A percentile compares a stretch with the other conserved stretches of the same genome.
These are phyloP conservation scores for Ditylenchus weischeri DNA, from an alignment of 2,888 invertebrate species.

Conservation along the genomic window DNA sequence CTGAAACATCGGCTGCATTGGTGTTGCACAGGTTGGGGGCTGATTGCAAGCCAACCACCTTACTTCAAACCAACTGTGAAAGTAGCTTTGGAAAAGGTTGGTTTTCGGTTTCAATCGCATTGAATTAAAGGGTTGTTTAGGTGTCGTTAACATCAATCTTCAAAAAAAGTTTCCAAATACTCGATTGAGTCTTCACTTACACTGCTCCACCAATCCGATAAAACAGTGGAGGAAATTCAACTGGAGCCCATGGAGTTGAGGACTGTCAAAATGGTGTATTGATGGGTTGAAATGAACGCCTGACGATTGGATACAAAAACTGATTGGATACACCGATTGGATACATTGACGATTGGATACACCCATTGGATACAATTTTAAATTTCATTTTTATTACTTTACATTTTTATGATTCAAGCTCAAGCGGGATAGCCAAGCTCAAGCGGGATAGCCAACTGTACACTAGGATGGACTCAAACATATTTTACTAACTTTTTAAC, in stretches of 20 bases:
- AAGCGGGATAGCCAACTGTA: no score
- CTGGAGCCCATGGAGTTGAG: conserved; percentile 5
- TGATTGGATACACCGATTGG: no score
- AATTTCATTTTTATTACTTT: no score
- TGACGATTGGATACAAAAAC: no score
- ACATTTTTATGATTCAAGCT: no score
- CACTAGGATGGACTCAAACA: no score
- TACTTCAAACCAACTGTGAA: not conserved
- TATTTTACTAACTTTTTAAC: no score
- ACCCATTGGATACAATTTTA: no score
- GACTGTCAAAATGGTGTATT: conserved; percentile 1
- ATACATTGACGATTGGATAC: no score
- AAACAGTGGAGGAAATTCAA: not conserved
- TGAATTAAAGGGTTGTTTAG: not conserved
- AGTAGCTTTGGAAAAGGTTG: conserved; percentile 1
- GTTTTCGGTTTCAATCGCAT: no score
- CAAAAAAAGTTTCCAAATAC: not conserved
- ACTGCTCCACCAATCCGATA: not conserved
- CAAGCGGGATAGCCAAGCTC: no score
- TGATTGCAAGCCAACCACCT: conserved; percentile 38
- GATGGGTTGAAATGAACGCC: not conserved
- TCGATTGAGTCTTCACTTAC: not conserved
- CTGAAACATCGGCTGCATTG: conserved; percentile 37
- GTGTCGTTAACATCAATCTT: not conserved
- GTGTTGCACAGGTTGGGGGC: conserved; percentile 45